phyloP scores from a whole-genome alignment of 1,140 invertebrate species.

The Atta cephalotes region DNA sequence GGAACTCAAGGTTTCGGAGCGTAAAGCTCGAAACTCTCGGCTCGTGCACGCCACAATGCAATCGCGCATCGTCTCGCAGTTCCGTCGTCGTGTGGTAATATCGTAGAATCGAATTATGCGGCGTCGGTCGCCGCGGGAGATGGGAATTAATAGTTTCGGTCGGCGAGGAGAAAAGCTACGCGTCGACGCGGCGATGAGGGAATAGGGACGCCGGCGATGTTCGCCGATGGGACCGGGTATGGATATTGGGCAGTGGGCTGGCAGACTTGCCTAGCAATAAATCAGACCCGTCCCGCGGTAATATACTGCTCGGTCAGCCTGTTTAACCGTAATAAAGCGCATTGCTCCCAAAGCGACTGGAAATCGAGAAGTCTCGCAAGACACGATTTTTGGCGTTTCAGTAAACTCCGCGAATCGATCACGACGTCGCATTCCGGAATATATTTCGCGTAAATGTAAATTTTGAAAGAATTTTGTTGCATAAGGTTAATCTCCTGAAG shows the following conservation, averaged over 20 bases:
- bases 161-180: slow-evolving; percentile 74
- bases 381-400: not conserved
- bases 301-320: slow-evolving; percentile 79
- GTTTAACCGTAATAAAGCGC: slow-evolving; percentile 81
- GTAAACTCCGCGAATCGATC: not conserved
- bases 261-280: slow-evolving; percentile 76
- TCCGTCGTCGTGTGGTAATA: slow-evolving; percentile 49
- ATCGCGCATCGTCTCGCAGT: slow-evolving; percentile 43
- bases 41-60: slow-evolving; percentile 43
- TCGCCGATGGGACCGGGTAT: slow-evolving; percentile 69
- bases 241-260: slow-evolving; percentile 81
- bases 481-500: not conserved
- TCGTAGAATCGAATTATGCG: slow-evolving; percentile 79
- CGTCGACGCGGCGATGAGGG: slow-evolving; percentile 38
- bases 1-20: slow-evolving; percentile 24
- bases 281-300: slow-evolving; percentile 78
- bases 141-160: slow-evolving; percentile 84
- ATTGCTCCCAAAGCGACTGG: slow-evolving; percentile 52
- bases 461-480: not conserved
- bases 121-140: slow-evolving; percentile 71
- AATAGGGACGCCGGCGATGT: slow-evolving; percentile 40
- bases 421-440: not conserved
- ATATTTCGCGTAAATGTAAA: not conserved
- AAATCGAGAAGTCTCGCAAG: slow-evolving; percentile 49
- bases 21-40: slow-evolving; percentile 48